Percentiles rank a stretch among this genome's conserved stretches.
These are phyloP conservation scores for Oscheius sp. DNA, from an alignment of 2,888 invertebrate genomes.

Conservation along the genomic window DNA sequence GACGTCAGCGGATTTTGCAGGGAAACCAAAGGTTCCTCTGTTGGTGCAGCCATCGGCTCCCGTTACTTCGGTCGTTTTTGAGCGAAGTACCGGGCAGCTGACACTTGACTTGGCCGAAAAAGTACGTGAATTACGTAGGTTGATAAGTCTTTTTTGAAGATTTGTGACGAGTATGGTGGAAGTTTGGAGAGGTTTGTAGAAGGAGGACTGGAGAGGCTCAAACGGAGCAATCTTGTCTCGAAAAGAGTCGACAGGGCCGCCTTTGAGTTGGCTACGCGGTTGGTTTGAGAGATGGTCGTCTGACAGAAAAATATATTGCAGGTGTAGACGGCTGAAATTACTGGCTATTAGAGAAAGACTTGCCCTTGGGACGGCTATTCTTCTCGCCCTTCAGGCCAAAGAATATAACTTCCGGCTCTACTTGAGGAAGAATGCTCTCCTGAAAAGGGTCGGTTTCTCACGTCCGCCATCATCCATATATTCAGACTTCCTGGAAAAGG, in stretches of 20 bases:
- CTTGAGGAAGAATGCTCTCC: conserved; percentile 82
- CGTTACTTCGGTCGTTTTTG: conserved; percentile 80
- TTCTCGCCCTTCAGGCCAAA: conserved; percentile 78
- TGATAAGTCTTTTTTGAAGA: conserved; percentile 37
- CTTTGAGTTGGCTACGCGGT: conserved; percentile 80
- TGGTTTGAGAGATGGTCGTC: no score
- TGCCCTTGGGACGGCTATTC: conserved; percentile 83
- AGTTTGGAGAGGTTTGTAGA: conserved; percentile 47
- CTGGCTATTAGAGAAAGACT: conserved; percentile 80
- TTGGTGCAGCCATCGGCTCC: conserved; percentile 82
- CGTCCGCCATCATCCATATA: background rate
- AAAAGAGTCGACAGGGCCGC: conserved; percentile 82
- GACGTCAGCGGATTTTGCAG: conserved; percentile 37
- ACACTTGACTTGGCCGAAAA: conserved; percentile 49
- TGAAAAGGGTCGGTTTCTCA: conserved; percentile 76
- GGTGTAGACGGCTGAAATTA: conserved; percentile 42
- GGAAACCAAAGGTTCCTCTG: conserved; percentile 71
- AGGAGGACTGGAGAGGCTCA: conserved; percentile 72
- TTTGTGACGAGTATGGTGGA: conserved; percentile 42
- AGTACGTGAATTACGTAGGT: conserved; percentile 24
- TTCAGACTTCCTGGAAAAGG: conserved; percentile 49
- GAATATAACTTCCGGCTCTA: conserved; percentile 52
- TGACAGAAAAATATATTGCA: no score
- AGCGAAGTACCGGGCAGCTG: conserved; percentile 77
- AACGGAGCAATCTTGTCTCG: conserved; percentile 80